Conservation (phyloP, 2,113 vertebrate species). For the Entelurus aequoreus region DNA sequence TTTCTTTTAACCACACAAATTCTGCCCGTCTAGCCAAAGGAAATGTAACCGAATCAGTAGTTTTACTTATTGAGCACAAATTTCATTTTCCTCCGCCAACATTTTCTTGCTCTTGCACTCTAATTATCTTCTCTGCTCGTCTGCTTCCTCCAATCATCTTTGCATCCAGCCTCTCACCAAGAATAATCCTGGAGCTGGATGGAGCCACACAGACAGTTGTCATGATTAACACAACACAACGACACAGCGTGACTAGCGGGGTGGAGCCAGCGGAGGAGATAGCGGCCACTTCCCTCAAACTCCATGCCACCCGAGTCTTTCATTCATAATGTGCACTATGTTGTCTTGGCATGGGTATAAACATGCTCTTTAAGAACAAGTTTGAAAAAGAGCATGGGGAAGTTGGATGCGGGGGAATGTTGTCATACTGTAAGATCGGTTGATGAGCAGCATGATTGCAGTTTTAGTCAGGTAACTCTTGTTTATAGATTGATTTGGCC, state of each 20-base stretch:
- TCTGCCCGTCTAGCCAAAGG: slow-evolving; percentile 7
- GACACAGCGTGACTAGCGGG: slow-evolving; percentile 52
- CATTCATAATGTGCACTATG: slow-evolving; percentile 49
- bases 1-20: slow-evolving; percentile 23
- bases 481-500: slow-evolving; percentile 9
- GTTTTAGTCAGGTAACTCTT: neutral
- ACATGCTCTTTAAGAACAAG: slow-evolving; percentile 37
- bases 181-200: slow-evolving; percentile 48
- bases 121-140: slow-evolving; percentile 24
- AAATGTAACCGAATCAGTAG: slow-evolving; percentile 20
- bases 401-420: slow-evolving; percentile 27
- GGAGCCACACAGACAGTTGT: slow-evolving; percentile 60
- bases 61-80: slow-evolving; percentile 11
- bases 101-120: slow-evolving; percentile 11
- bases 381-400: slow-evolving; percentile 52
- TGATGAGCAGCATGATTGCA: slow-evolving; percentile 9
- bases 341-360: slow-evolving; percentile 24
- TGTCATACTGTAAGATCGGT: slow-evolving; percentile 51
- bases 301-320: slow-evolving; percentile 27
- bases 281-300: slow-evolving; percentile 20
- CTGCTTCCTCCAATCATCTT: slow-evolving; percentile 29
- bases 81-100: neutral
- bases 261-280: slow-evolving; percentile 40
- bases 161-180: slow-evolving; percentile 33
- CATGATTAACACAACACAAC: slow-evolving; percentile 72